These are phyloP conservation scores for Uropetala carovei DNA, from an alignment of 2,888 invertebrate species.

Conservation along the genomic window DNA sequence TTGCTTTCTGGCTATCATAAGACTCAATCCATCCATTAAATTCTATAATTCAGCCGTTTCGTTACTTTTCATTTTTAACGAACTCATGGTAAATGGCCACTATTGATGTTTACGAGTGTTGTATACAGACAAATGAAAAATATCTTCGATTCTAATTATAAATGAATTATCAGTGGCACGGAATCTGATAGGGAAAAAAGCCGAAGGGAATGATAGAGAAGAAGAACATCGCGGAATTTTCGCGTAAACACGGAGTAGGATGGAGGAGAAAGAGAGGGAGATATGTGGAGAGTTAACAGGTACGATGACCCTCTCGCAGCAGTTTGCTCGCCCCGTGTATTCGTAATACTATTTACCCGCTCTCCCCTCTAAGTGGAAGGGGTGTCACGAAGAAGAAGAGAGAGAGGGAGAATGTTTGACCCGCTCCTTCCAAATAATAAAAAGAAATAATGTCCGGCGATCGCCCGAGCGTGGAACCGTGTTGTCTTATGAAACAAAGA, in stretches of 20 bases:
- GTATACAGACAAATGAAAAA: too few relatives aligned
- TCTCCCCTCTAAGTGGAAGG: slow-evolving; percentile 2
- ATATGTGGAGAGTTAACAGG: background rate
- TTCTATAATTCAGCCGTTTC: too few relatives aligned
- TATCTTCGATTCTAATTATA: too few relatives aligned
- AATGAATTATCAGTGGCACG: too few relatives aligned
- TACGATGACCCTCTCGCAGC: background rate
- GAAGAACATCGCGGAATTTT: background rate
- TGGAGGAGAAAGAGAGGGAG: background rate
- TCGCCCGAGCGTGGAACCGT: background rate
- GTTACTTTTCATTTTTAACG: too few relatives aligned
- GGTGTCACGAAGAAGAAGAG: background rate
- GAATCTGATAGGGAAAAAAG: too few relatives aligned
- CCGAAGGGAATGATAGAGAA: background rate
- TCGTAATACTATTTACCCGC: slow-evolving; percentile 4
- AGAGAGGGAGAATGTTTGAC: background rate
- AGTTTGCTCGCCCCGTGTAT: background rate
- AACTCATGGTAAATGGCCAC: too few relatives aligned
- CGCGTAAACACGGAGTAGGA: background rate
- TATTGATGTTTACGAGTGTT: too few relatives aligned
- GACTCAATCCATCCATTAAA: too few relatives aligned
- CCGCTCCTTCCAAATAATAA: background rate
- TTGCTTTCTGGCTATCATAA: too few relatives aligned
- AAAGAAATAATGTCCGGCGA: background rate
- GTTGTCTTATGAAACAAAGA: slow-evolving; percentile 1